Evolutionary conservation across 2,888 invertebrate species (phyloP).

Genomic region (Syritta pipiens): DNA sequence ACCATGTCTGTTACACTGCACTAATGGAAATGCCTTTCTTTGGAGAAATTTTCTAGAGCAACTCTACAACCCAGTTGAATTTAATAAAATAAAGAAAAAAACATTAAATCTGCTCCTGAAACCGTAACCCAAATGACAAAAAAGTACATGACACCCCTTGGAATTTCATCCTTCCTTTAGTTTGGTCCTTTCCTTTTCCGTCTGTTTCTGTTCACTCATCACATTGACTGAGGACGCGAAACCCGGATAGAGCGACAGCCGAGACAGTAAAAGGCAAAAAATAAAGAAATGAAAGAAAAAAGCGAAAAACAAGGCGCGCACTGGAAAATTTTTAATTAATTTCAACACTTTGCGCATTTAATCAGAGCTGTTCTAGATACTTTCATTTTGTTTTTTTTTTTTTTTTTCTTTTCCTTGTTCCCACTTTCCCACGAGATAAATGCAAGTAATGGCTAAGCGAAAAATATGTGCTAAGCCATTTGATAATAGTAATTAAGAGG

Average conservation of each 20-base stretch:
- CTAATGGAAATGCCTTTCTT: too few species aligned
- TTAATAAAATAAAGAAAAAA: too few species aligned
- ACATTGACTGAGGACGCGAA: neutral
- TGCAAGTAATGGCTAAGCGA: slow-evolving; percentile 40
- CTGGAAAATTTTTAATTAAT: slow-evolving; percentile 50
- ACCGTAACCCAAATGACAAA: too few species aligned
- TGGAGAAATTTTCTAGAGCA: too few species aligned
- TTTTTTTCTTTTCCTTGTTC: neutral
- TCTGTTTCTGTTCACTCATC: neutral
- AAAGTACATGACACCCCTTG: too few species aligned
- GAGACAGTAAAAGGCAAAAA: neutral
- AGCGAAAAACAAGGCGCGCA: too few species aligned
- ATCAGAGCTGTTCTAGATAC: slow-evolving; percentile 37
- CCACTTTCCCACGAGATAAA: slow-evolving; percentile 33
- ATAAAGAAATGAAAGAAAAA: neutral
- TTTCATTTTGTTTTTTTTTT: slow-evolving; percentile 14
- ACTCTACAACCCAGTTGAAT: too few species aligned
- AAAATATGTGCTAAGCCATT: slow-evolving; percentile 55
- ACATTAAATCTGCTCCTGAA: too few species aligned
- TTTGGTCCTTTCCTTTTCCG: too few species aligned
- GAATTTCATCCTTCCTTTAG: neutral
- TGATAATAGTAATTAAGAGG: slow-evolving; percentile 58
- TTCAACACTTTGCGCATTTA: slow-evolving; percentile 51
- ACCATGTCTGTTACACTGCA: too few species aligned
- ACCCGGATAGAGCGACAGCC: too few species aligned